Evolutionary conservation across 2,113 vertebrate genomes (phyloP).

Genomic region (Cricetomys ansorgei): DNA sequence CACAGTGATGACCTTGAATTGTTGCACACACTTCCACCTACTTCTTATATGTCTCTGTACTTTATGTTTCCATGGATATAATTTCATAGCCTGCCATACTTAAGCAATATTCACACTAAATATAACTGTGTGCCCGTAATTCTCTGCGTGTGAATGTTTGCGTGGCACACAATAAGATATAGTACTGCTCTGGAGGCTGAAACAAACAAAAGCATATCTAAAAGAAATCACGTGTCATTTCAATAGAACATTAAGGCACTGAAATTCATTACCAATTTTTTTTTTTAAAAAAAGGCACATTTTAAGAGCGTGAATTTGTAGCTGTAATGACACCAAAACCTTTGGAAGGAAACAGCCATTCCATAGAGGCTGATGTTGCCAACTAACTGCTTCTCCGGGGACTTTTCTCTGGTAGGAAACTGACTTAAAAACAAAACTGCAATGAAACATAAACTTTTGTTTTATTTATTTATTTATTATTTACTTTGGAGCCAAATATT

Average conservation of each 20-base stretch:
- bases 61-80: conserved; percentile 78
- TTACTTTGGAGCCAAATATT: conserved; percentile 5
- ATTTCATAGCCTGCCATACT: conserved; percentile 73
- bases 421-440: conserved; percentile 3
- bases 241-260: conserved; percentile 65
- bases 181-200: conserved; percentile 13
- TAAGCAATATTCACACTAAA: conserved; percentile 74
- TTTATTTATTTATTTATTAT: background rate
- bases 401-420: conserved; percentile 29
- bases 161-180: conserved; percentile 68
- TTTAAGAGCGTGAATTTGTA: conserved; percentile 62
- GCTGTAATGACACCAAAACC: background rate
- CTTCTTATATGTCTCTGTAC: conserved; percentile 68
- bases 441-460: conserved; percentile 26
- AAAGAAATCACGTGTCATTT: conserved; percentile 66
- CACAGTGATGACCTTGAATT: conserved; percentile 74
- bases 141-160: conserved; percentile 44
- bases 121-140: conserved; percentile 48
- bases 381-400: conserved; percentile 51
- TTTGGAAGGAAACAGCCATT: conserved; percentile 60
- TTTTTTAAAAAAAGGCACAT: conserved; percentile 54
- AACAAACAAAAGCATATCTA: conserved; percentile 51
- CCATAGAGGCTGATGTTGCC: conserved; percentile 48
- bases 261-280: conserved; percentile 62
- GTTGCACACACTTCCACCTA: conserved; percentile 68